These are phyloP conservation scores for Anomalospiza imberbis DNA, from an alignment of 2,797 vertebrate genomes.

Conservation along the genomic window DNA sequence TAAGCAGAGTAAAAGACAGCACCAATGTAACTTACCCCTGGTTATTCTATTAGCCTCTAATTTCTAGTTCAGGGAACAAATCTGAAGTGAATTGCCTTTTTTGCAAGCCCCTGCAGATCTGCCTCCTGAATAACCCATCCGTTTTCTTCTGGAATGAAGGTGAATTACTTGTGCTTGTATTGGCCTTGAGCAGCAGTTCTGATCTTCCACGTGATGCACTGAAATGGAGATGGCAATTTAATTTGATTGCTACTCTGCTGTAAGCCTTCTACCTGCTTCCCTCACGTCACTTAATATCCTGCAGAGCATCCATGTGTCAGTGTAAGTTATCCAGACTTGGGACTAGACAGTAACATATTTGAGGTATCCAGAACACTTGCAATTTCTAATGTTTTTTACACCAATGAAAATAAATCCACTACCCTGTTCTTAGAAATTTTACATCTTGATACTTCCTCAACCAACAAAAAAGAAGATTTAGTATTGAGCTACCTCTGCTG, in stretches of 20 bases:
- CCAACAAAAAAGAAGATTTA: not conserved
- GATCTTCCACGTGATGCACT: rapidly evolving
- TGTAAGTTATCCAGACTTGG: not conserved
- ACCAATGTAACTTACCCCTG: not conserved
- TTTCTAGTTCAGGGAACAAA: not conserved
- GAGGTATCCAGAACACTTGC: not conserved
- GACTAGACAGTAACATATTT: not conserved
- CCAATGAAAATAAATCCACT: not conserved
- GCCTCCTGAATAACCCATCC: not conserved
- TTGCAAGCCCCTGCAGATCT: not conserved
- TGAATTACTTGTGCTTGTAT: not conserved
- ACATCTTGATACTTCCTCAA: not conserved
- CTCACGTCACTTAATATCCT: not conserved
- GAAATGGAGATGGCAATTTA: not conserved
- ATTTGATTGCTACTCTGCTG: not conserved
- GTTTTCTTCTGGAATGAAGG: not conserved
- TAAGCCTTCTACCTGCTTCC: not conserved
- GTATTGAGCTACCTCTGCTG: not conserved
- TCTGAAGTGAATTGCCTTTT: not conserved
- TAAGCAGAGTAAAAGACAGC: not conserved
- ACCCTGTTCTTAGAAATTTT: not conserved
- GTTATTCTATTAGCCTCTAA: not conserved
- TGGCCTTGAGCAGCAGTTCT: not conserved
- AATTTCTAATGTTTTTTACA: not conserved
- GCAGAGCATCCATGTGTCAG: not conserved